These are phyloP conservation scores for Protodeltote pygarga DNA, from an alignment of 2,888 invertebrate genomes.

Conservation along the genomic window DNA sequence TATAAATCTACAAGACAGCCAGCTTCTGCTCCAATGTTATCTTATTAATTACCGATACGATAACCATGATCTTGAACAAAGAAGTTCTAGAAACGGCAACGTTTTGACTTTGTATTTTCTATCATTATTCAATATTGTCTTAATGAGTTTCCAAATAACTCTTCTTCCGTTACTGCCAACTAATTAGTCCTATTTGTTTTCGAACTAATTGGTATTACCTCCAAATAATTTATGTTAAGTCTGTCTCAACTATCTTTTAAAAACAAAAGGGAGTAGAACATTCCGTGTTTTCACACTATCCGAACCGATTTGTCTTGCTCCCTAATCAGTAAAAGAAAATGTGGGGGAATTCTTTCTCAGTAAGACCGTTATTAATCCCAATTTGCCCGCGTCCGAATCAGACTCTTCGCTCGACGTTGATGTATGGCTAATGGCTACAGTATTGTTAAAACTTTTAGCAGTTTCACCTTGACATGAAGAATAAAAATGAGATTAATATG, in stretches of 20 bases:
- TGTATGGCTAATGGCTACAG: constrained; percentile 64
- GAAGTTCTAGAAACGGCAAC: constrained; percentile 9
- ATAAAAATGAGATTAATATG: constrained; percentile 51
- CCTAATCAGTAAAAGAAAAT: constrained; percentile 73
- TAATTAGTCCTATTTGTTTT: constrained; percentile 23
- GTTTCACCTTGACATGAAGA: constrained; percentile 39
- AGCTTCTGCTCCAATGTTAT: constrained; percentile 33
- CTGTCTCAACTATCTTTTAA: constrained; percentile 18
- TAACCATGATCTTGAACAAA: constrained; percentile 24
- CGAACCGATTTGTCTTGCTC: constrained; percentile 69
- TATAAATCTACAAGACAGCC: constrained; percentile 19
- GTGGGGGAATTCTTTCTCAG: constrained; percentile 63
- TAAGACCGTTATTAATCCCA: constrained; percentile 77
- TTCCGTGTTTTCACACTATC: constrained; percentile 50
- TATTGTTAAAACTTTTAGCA: constrained; percentile 53
- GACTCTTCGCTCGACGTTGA: constrained; percentile 67
- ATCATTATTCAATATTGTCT: constrained; percentile 3
- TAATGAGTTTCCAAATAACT: constrained; percentile 13
- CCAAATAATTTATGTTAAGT: constrained; percentile 37
- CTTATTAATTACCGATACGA: constrained; percentile 45
- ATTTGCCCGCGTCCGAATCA: constrained; percentile 69
- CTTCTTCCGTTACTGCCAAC: constrained; percentile 15
- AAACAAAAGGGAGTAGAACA: constrained; percentile 36
- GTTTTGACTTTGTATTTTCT: constrained; percentile 11
- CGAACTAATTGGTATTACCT: constrained; percentile 30